Evolutionary conservation across 1,140 invertebrate genomes (phyloP), one percentile per base, ranked within the genome.

Genomic region (Brachionus rotundiformis): DNA sequence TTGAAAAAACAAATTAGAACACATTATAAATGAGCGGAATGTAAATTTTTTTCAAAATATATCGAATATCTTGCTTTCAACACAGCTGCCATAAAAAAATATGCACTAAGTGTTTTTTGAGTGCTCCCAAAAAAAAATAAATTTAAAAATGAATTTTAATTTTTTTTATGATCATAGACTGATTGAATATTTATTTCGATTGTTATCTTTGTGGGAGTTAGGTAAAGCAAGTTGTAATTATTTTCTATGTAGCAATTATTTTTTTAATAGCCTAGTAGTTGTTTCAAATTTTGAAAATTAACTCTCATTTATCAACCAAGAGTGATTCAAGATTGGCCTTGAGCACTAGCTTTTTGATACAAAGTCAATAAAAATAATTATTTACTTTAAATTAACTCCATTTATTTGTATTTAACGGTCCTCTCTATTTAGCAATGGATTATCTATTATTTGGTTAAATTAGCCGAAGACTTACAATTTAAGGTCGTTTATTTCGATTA

Each of bases 381-480:
- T 68, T 68, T 68, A n/a, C 33, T 68, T 68, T 68, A 68, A 33
- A 68, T 68, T 68, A 68, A 68, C 61, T 63, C 23, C 25, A 68
- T 36, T 68, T 68, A 36, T 68, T 68, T 68, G 31, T 36, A 23
- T 36, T 68, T 16, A 68, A 68, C 31, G 31, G 63, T 68, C 31
- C 31, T 68, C n/a, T 68, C 33, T 68, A 36, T 36, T 33, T 33
- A 33, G 63, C 8, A 19, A 36, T 1, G 33, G 33, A 68, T 36
- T 68, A 63, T 63, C 61, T 63, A 63, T 63, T 36, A 36, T 33
- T 68, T 54, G 16, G 29, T 16, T 36, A 36, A 68, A 68, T 68
- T 68, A 68, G 63, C 33, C 33, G 63, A 68, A 68, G 33, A 16
- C 63, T 68, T 68, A 68, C 63, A 68, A 68, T 68, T 68, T 68